phyloP scores from a whole-genome alignment of 2,113 vertebrate genomes.

The Rousettus leschenaultii region DNA sequence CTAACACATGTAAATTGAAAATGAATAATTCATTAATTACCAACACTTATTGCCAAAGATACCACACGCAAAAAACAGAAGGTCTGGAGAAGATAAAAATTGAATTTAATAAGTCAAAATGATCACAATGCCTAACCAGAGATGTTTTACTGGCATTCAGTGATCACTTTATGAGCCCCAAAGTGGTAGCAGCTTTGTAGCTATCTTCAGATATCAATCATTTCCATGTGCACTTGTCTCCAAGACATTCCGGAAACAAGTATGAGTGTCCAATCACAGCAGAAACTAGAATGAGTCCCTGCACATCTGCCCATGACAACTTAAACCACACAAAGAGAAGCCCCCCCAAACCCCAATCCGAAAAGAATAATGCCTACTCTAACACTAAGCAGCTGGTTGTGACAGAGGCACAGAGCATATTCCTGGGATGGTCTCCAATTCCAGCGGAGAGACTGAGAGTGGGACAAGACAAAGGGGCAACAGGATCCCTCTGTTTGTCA shows the following conservation, averaged over 20 bases:
- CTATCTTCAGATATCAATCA: not conserved
- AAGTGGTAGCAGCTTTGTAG: not conserved
- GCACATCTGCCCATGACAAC: not conserved
- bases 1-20: not conserved
- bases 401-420: not conserved
- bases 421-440: not conserved
- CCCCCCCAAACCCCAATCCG: too few species aligned
- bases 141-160: not conserved
- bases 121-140: not conserved
- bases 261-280: not conserved
- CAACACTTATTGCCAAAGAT: not conserved
- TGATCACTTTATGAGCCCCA: not conserved
- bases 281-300: not conserved
- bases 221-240: not conserved
- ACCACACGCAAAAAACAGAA: not conserved
- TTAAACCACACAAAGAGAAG: not conserved
- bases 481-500: not conserved
- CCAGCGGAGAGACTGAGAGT: not conserved
- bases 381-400: not conserved
- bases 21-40: conserved; percentile 6
- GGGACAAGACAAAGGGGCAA: not conserved
- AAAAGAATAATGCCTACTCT: not conserved
- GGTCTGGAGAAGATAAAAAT: not conserved
- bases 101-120: not conserved
- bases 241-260: not conserved